Evolutionary conservation across 2,113 vertebrate genomes (phyloP), one percentile per base, ranked within the genome.

Genomic region (Zingel zingel): DNA sequence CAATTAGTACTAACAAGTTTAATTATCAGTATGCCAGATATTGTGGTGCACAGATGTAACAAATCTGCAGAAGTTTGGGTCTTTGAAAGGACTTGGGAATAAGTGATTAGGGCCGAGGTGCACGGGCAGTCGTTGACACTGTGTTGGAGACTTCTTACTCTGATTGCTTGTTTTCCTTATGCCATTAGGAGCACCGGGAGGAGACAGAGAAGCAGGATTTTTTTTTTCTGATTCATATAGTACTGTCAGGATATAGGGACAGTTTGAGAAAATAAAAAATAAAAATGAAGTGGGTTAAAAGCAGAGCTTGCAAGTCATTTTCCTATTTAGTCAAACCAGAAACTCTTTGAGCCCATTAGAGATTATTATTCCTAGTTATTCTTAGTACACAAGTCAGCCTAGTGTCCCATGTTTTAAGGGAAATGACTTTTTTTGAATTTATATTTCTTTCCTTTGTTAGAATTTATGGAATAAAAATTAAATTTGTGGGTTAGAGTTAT

Each of bases 21-120:
- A 7, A 74, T 74, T 18, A 51, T 39, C 23, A 4, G 16, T 33
- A n/a, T 1, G 4, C 18, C 12, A 62, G 45, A 74, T 23, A 50
- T 36, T 74, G 30, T 18, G 27, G 27, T 50, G 65, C 45, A 51
- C 9, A 51, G 14, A 79, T 62, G 57, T 30, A 61, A 79, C 3
- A 19, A 23, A 19, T 47, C 33, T 71, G 19, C 13, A 48, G 21
- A 47, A 23, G 33, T 48, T 56, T 7, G 65, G 3, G 11, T 67
- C n/a, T n/a, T 61, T 25, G 36, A 14, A 10, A 50, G 50, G 25
- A 50, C 13, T 13, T 59, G 9, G 67, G 25, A 33, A 23, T 36
- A 13, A 58, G 19, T 33, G 33, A 33, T 33, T 1, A 6, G 33
- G 33, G 33, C 33, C 6, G 33, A 6, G 33, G 33, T 33, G 33